Evolutionary conservation across 2,113 vertebrate species (phyloP).

Genomic region (Otolemur garnettii): DNA sequence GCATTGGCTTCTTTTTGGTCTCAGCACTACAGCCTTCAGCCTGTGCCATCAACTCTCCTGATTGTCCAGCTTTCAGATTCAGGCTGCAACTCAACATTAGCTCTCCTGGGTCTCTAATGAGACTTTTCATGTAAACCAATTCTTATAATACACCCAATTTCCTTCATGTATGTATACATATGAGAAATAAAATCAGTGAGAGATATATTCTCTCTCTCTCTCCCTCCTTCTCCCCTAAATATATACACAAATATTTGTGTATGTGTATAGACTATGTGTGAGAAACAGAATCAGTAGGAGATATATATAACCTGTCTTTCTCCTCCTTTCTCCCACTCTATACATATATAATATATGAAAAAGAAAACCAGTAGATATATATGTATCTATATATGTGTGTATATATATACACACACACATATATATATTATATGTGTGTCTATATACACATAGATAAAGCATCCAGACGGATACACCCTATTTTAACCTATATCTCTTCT

Average conservation of each 20-base stretch:
- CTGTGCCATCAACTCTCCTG: background rate
- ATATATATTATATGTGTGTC: rapidly evolving
- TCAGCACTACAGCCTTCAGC: background rate
- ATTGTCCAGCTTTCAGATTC: background rate
- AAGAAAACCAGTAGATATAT: no score
- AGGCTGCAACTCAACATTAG: background rate
- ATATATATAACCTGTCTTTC: background rate
- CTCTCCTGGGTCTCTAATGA: background rate
- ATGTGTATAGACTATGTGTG: no score
- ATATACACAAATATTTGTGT: no score
- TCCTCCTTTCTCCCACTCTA: background rate
- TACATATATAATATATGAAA: background rate
- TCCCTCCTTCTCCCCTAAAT: background rate
- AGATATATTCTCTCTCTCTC: background rate
- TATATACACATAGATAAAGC: background rate
- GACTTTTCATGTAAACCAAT: background rate
- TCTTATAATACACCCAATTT: background rate
- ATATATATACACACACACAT: background rate
- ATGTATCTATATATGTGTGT: background rate
- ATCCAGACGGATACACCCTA: background rate
- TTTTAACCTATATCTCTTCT: background rate
- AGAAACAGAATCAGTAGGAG: no score
- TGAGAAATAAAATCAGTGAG: no score
- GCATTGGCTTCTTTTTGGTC: background rate
- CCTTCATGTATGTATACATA: no score